These are phyloP conservation scores for Ploceus nigricollis DNA, from an alignment of 2,113 vertebrate species.

Conservation along the genomic window DNA sequence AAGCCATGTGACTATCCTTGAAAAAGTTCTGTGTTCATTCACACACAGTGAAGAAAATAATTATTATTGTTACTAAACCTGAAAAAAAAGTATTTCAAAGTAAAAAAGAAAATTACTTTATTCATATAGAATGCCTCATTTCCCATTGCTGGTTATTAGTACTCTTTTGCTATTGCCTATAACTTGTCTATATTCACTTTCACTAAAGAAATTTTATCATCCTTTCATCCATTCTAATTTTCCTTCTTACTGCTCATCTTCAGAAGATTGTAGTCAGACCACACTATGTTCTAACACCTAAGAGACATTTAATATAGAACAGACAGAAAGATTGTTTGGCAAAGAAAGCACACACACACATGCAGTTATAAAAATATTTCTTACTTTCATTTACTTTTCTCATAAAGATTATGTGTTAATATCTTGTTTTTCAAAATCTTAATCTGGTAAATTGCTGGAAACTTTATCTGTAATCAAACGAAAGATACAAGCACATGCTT, in stretches of 20 bases:
- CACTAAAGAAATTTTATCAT: not conserved
- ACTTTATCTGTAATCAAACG: not conserved
- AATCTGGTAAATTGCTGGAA: not conserved
- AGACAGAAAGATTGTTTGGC: not conserved
- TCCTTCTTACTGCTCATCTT: conserved; percentile 3
- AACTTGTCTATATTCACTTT: conserved; percentile 36
- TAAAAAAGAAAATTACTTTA: conserved; percentile 11
- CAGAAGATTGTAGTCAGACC: not conserved
- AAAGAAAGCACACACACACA: not conserved
- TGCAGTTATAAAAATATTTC: not conserved
- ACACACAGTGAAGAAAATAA: not conserved
- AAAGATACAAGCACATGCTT: not conserved
- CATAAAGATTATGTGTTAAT: not conserved
- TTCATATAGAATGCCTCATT: conserved; percentile 2
- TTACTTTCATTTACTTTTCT: not conserved
- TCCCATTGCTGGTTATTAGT: not conserved
- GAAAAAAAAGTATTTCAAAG: conserved; percentile 9
- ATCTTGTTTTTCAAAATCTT: not conserved
- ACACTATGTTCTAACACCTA: not conserved
- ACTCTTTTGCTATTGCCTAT: not conserved
- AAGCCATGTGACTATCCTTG: not conserved
- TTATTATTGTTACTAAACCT: conserved; percentile 21
- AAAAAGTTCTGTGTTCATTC: not conserved
- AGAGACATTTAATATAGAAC: not conserved
- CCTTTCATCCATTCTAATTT: conserved; percentile 16